These are phyloP conservation scores for Netelia fuscicornis DNA, from an alignment of 2,888 invertebrate genomes.

Conservation along the genomic window DNA sequence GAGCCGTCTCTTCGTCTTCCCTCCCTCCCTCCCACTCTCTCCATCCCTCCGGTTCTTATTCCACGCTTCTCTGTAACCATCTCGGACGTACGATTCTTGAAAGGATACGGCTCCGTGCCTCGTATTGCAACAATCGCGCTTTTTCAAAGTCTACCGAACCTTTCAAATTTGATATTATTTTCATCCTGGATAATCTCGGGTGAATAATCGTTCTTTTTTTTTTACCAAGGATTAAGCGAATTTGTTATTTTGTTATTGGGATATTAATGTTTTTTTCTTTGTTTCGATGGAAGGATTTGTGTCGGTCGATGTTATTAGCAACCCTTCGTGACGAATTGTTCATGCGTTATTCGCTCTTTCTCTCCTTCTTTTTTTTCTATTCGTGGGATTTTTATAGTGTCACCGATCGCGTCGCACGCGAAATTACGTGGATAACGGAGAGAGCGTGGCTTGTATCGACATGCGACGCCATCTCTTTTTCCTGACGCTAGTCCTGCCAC, in stretches of 20 bases:
- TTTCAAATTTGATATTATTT: conserved; percentile 24
- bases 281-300: conserved; percentile 34
- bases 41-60: conserved; percentile 15
- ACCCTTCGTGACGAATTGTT: conserved; percentile 27
- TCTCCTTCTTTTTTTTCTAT: conserved; percentile 4
- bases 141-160: neutral
- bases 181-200: neutral
- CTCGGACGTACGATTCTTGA: conserved; percentile 14
- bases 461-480: conserved; percentile 60
- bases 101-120: conserved; percentile 35
- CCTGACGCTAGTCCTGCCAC: neutral
- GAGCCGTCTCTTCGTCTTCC: conserved; percentile 31
- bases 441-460: conserved; percentile 49
- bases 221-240: too few relatives aligned
- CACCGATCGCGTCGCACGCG: conserved; percentile 56
- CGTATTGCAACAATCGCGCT: conserved; percentile 13
- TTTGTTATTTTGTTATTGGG: neutral
- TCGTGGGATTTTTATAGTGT: conserved; percentile 38
- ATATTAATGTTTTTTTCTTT: neutral
- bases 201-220: too few relatives aligned
- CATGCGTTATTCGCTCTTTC: conserved; percentile 30
- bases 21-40: conserved; percentile 1
- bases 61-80: conserved; percentile 2
- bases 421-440: conserved; percentile 50
- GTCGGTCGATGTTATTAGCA: conserved; percentile 42